phyloP scores from a whole-genome alignment of 2,888 invertebrate species.

The Philereme transversata region DNA sequence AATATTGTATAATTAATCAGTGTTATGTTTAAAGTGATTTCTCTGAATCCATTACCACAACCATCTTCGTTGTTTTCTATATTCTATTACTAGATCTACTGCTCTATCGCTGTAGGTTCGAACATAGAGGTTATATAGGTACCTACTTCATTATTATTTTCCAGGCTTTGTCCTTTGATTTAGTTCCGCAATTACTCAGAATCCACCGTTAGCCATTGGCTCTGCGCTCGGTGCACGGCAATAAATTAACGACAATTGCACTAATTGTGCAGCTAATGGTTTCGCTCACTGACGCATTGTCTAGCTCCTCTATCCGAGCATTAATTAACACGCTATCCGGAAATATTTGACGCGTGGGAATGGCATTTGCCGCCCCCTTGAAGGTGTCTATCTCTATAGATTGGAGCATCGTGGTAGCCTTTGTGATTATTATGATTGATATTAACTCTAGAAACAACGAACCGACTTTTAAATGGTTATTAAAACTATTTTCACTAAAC shows the following conservation, averaged over 20 bases:
- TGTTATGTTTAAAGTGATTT: too few relatives aligned
- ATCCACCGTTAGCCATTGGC: constrained; percentile 34
- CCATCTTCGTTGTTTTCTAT: too few relatives aligned
- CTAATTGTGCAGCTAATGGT: constrained; percentile 80
- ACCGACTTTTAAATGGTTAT: not conserved
- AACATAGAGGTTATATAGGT: not conserved
- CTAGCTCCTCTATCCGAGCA: constrained; percentile 65
- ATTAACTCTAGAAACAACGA: not conserved
- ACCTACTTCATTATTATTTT: constrained; percentile 13
- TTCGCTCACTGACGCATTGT: constrained; percentile 72
- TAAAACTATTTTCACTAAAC: not conserved
- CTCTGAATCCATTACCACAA: too few relatives aligned
- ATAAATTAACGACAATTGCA: constrained; percentile 82
- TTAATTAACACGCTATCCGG: constrained; percentile 64
- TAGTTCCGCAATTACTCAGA: constrained; percentile 35
- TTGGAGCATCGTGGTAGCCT: constrained; percentile 5
- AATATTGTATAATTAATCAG: too few relatives aligned
- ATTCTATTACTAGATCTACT: too few relatives aligned
- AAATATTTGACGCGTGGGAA: constrained; percentile 68
- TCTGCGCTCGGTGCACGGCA: constrained; percentile 57
- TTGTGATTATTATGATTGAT: constrained; percentile 12
- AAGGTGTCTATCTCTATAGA: constrained; percentile 13
- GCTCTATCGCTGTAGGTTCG: not conserved
- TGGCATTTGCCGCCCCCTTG: constrained; percentile 49
- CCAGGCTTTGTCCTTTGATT: constrained; percentile 36